phyloP scores from a whole-genome alignment of 2,797 vertebrate genomes.

The Denticeps clupeoides region DNA sequence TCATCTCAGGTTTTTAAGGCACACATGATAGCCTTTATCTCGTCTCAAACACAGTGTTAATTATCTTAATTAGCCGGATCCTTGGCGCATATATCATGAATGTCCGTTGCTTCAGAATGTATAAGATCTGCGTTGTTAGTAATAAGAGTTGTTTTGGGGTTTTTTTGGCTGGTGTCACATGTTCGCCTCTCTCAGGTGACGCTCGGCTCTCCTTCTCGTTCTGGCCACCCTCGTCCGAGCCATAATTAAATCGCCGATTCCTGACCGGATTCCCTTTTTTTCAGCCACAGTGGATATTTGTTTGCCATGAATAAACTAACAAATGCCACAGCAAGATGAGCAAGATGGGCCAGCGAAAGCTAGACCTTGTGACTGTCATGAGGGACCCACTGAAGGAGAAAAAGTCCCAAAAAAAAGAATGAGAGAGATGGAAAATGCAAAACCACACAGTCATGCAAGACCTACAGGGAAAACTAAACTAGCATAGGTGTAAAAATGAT shows the following conservation, averaged over 20 bases:
- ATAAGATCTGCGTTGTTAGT: too few species aligned
- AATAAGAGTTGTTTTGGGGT: too few species aligned
- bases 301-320: conserved; percentile 29
- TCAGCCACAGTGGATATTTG: conserved; percentile 29
- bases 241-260: conserved; percentile 14
- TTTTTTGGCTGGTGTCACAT: too few species aligned
- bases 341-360: conserved; percentile 25
- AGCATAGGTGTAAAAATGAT: too few species aligned
- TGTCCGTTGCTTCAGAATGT: too few species aligned
- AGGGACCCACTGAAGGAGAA: conserved; percentile 26
- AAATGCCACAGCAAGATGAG: conserved; percentile 22
- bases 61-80: background rate
- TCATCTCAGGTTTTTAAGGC: too few species aligned
- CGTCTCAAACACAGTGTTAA: background rate
- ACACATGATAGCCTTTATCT: background rate
- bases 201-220: background rate
- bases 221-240: background rate
- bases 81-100: too few species aligned
- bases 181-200: background rate
- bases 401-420: conserved; percentile 1
- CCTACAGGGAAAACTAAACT: background rate
- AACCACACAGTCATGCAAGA: background rate
- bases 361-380: conserved; percentile 57
- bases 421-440: background rate
- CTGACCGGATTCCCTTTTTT: conserved; percentile 19